Conservation (phyloP, 2,888 invertebrate genomes). For the Drosophila maculinotata region DNA sequence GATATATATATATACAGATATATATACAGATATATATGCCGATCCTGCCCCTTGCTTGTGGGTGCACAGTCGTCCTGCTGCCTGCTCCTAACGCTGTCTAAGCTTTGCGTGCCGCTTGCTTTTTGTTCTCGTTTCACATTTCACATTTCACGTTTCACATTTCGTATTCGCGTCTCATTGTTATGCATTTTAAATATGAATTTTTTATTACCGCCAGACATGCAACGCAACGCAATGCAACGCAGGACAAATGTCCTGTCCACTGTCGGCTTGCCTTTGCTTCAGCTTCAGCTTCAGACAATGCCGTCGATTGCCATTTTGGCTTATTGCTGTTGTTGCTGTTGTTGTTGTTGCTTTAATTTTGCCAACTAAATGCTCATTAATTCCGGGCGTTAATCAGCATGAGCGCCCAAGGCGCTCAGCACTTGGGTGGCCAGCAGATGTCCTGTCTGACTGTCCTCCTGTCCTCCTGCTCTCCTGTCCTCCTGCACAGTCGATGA, state of each 20-base stretch:
- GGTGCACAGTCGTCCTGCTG: constrained; percentile 11
- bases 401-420: constrained; percentile 49
- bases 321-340: constrained; percentile 4
- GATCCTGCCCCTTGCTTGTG: constrained; percentile 19
- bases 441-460: constrained; percentile 17
- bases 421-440: constrained; percentile 53
- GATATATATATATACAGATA: not conserved
- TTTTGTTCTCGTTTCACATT: constrained; percentile 52
- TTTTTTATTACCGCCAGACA: constrained; percentile 70
- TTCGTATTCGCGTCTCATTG: constrained; percentile 59
- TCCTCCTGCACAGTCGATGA: too few relatives aligned
- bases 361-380: constrained; percentile 66
- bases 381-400: constrained; percentile 75
- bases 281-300: constrained; percentile 12
- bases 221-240: constrained; percentile 40
- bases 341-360: constrained; percentile 36
- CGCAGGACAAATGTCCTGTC: constrained; percentile 22
- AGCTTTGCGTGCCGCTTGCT: constrained; percentile 51
- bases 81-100: constrained; percentile 25
- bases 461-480: not conserved
- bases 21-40: not conserved
- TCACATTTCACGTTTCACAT: too few relatives aligned
- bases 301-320: constrained; percentile 19
- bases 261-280: constrained; percentile 19
- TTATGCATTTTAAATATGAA: constrained; percentile 78